Conservation (phyloP, 2,888 invertebrate species). For the Chydorus sphaericus region DNA sequence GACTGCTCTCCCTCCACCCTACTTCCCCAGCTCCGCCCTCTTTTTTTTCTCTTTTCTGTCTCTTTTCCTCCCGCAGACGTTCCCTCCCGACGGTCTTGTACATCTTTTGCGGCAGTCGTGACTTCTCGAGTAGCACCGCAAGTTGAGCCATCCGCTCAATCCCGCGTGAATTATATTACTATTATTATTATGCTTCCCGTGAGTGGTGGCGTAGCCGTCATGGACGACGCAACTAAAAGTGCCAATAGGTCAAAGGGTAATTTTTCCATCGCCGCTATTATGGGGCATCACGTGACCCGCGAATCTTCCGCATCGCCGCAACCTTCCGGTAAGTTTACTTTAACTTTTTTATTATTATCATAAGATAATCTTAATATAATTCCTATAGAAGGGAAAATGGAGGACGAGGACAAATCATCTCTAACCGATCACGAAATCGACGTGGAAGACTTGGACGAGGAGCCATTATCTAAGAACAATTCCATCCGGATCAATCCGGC, state of each 20-base stretch:
- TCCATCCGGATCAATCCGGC: neutral
- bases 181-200: neutral
- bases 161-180: neutral
- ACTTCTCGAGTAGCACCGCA: neutral
- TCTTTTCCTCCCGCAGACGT: neutral
- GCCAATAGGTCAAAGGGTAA: conserved; percentile 33
- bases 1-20: neutral
- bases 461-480: neutral
- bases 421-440: conserved; percentile 6
- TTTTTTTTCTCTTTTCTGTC: neutral
- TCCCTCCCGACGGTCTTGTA: neutral
- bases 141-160: neutral
- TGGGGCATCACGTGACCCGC: conserved; percentile 44
- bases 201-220: neutral
- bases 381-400: neutral
- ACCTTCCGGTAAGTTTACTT: neutral
- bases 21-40: neutral
- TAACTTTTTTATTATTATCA: neutral
- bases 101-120: too few species aligned
- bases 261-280: conserved; percentile 90
- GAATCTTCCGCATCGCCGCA: neutral
- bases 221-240: neutral
- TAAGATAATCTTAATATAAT: neutral
- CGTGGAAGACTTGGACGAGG: conserved; percentile 3
- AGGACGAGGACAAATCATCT: conserved; percentile 5